These are phyloP conservation scores for Dichetophora obliterata DNA, from an alignment of 2,888 invertebrate species.

Conservation along the genomic window DNA sequence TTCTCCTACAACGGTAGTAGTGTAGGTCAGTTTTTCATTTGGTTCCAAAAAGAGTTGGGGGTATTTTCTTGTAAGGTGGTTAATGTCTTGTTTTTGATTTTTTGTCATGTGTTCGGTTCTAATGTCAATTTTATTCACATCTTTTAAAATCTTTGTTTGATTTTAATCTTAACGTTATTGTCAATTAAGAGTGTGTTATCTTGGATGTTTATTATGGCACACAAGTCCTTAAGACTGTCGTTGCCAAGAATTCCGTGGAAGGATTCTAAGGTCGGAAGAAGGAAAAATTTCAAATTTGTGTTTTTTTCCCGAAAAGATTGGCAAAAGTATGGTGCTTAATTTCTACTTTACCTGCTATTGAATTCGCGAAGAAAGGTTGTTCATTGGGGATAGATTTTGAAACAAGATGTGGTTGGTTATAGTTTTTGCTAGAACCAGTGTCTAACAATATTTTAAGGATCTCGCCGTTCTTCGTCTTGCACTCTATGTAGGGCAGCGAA, in stretches of 20 bases:
- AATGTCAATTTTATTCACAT: slow-evolving; percentile 27
- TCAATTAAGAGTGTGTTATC: slow-evolving; percentile 1
- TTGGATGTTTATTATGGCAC: slow-evolving; percentile 9
- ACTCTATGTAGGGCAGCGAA: slow-evolving; percentile 12
- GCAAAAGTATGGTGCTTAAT: slow-evolving; percentile 21
- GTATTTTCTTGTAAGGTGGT: not conserved
- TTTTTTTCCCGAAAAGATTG: no score
- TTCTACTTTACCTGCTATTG: not conserved
- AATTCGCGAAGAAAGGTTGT: no score
- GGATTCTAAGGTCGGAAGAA: slow-evolving; percentile 26
- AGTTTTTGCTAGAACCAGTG: not conserved
- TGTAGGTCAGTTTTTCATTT: no score
- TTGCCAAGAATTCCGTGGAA: slow-evolving; percentile 40
- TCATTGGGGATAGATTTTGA: not conserved
- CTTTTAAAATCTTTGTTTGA: slow-evolving; percentile 22
- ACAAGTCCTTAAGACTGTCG: not conserved
- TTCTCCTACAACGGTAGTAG: no score
- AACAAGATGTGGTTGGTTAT: not conserved
- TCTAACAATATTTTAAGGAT: slow-evolving; percentile 14
- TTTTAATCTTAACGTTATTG: slow-evolving; percentile 16
- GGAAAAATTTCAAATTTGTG: no score
- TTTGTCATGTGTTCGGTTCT: not conserved
- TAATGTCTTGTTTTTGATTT: not conserved
- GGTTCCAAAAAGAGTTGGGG: no score
- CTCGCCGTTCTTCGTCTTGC: not conserved